Evolutionary conservation across 1,140 invertebrate species (phyloP).

Genomic region (Drosophila busckii): DNA sequence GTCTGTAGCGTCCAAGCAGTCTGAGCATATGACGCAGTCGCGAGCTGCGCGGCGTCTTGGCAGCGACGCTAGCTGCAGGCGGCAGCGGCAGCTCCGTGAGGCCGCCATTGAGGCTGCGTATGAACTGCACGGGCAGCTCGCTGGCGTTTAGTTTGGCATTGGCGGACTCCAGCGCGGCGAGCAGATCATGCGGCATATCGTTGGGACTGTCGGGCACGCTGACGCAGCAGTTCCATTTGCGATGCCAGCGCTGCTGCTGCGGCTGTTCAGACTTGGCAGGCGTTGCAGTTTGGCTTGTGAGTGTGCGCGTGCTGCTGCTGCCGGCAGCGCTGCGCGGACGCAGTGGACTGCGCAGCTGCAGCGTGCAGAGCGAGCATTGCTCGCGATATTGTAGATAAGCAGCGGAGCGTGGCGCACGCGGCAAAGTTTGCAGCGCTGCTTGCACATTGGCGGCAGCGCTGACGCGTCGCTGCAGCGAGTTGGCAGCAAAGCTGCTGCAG

Average conservation of each 20-base stretch:
- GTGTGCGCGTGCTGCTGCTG: conserved; percentile 48
- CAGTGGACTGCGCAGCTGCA: conserved; percentile 53
- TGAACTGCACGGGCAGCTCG: conserved; percentile 69
- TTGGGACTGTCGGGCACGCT: conserved; percentile 81
- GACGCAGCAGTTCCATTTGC: conserved; percentile 81
- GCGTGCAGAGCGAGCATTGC: conserved; percentile 76
- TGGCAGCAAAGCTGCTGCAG: conserved; percentile 66
- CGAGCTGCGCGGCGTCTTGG: conserved; percentile 50
- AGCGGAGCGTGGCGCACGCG: conserved; percentile 2
- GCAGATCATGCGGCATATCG: conserved; percentile 79
- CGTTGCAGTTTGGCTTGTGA: conserved; percentile 47
- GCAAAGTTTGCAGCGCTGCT: conserved; percentile 35
- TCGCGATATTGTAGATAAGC: conserved; percentile 72
- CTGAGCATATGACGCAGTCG: conserved; percentile 71
- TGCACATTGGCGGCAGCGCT: conserved; percentile 33
- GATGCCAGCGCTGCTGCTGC: conserved; percentile 78
- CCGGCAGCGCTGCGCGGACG: conserved; percentile 36
- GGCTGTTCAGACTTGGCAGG: conserved; percentile 55
- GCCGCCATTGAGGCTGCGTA: conserved; percentile 51
- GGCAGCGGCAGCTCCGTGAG: conserved; percentile 21
- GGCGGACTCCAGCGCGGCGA: conserved; percentile 52
- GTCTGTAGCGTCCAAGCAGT: conserved; percentile 64
- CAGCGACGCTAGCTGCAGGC: conserved; percentile 2
- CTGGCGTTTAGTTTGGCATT: conserved; percentile 57
- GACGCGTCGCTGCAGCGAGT: conserved; percentile 51